These are phyloP conservation scores for Elaphurus davidianus DNA, from an alignment of 2,113 vertebrate genomes.

Conservation along the genomic window DNA sequence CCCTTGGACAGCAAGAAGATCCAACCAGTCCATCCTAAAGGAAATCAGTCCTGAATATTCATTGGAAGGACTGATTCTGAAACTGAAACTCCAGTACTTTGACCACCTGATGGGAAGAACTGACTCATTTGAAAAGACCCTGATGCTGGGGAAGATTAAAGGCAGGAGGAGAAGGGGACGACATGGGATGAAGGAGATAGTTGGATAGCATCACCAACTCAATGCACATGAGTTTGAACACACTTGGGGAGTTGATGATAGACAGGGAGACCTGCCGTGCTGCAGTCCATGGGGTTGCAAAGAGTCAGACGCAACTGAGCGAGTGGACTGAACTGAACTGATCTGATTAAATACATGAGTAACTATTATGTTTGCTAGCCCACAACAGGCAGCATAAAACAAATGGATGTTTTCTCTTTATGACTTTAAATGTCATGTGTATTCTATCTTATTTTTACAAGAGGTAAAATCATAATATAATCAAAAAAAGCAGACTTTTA, in stretches of 20 bases:
- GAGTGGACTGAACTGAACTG: neutral
- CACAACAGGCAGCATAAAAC: neutral
- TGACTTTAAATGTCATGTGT: neutral
- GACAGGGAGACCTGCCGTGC: neutral
- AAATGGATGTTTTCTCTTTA: neutral
- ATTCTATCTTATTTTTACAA: neutral
- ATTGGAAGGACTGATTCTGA: neutral
- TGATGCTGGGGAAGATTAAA: neutral
- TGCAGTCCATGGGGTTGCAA: neutral
- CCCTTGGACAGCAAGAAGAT: neutral
- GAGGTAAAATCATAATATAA: neutral
- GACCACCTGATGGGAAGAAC: neutral
- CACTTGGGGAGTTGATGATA: neutral
- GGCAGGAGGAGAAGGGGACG: neutral
- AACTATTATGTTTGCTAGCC: neutral
- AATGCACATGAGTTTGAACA: neutral
- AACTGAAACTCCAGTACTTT: neutral
- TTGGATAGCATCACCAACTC: neutral
- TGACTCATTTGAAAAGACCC: neutral
- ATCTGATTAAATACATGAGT: neutral
- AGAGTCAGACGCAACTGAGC: neutral
- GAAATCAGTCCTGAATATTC: neutral
- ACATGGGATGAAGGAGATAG: neutral
- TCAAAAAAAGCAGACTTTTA: neutral
- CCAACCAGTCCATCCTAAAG: neutral